Conservation (phyloP, 2,888 invertebrate species). For the Synergus gifuensis region DNA sequence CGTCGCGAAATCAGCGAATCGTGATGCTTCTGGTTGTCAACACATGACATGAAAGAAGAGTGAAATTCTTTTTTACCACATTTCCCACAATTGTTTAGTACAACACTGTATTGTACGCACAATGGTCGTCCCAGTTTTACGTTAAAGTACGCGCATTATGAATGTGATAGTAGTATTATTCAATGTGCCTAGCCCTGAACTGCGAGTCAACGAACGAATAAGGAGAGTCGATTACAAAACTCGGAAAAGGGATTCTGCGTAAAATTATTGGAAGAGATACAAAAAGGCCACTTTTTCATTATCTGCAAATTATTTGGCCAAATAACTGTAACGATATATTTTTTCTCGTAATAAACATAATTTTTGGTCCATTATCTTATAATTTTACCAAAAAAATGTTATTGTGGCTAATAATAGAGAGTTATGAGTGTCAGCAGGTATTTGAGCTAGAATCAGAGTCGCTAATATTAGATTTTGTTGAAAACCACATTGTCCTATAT, state of each 20-base stretch:
- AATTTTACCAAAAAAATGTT: conserved; percentile 1
- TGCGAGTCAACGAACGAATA: conserved; percentile 56
- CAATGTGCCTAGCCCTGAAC: conserved; percentile 58
- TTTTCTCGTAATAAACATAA: neutral
- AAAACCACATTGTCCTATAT: conserved; percentile 18
- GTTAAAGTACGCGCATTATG: conserved; percentile 52
- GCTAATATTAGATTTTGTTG: conserved; percentile 29
- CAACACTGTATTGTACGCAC: conserved; percentile 33
- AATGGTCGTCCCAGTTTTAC: conserved; percentile 55
- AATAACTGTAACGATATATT: too few species aligned
- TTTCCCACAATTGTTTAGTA: conserved; percentile 38
- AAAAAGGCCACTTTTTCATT: neutral
- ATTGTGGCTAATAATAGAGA: conserved; percentile 1
- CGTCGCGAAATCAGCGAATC: neutral
- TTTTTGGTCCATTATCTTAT: neutral
- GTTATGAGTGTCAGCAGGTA: conserved; percentile 1
- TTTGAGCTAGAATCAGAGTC: conserved; percentile 7
- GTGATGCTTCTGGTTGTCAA: conserved; percentile 12
- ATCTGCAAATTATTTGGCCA: neutral
- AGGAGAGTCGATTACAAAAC: conserved; percentile 37
- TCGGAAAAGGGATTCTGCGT: neutral
- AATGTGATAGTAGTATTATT: conserved; percentile 51
- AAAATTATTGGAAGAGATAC: neutral
- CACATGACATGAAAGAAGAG: conserved; percentile 31
- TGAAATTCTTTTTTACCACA: conserved; percentile 28